phyloP scores from a whole-genome alignment of 2,797 vertebrate genomes.

The Characodon lateralis region DNA sequence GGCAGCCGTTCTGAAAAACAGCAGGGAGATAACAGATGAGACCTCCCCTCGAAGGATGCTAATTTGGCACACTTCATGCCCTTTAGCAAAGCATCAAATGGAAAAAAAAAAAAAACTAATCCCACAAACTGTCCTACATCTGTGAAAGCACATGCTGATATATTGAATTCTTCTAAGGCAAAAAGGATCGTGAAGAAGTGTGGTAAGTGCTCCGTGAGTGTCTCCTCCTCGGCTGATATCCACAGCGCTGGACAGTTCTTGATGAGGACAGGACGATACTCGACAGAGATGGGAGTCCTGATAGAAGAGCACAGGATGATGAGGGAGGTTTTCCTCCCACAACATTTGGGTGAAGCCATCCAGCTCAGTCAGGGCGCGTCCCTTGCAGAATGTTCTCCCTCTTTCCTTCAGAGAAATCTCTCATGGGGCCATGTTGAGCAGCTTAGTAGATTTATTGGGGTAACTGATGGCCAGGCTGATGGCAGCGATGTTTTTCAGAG shows the following conservation, averaged over 20 bases:
- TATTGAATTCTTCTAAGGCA: constrained; percentile 72
- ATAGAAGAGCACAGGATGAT: constrained; percentile 31
- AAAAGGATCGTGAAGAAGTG: constrained; percentile 65
- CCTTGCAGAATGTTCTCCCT: constrained; percentile 17
- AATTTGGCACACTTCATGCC: constrained; percentile 76
- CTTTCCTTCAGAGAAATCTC: constrained; percentile 32
- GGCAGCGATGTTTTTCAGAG: constrained; percentile 96
- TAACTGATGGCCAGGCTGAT: constrained; percentile 99
- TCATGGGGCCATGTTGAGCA: constrained; percentile 86
- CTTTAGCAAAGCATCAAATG: constrained; percentile 64
- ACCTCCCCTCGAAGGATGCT: constrained; percentile 47
- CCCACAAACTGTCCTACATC: constrained; percentile 36
- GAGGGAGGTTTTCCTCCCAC: constrained; percentile 17
- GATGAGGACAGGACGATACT: neutral
- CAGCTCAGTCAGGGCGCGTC: constrained; percentile 46
- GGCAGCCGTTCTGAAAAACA: constrained; percentile 49
- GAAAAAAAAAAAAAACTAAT: constrained; percentile 19
- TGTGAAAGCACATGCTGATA: constrained; percentile 72
- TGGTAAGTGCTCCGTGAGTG: constrained; percentile 59
- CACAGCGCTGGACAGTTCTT: constrained; percentile 38
- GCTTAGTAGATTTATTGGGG: constrained; percentile 94
- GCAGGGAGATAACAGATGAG: constrained; percentile 17
- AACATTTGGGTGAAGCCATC: constrained; percentile 18
- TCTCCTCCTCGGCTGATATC: constrained; percentile 37
- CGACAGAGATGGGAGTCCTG: constrained; percentile 13